Conservation (phyloP, 2,797 vertebrate species). For the Dallia pectoralis region DNA sequence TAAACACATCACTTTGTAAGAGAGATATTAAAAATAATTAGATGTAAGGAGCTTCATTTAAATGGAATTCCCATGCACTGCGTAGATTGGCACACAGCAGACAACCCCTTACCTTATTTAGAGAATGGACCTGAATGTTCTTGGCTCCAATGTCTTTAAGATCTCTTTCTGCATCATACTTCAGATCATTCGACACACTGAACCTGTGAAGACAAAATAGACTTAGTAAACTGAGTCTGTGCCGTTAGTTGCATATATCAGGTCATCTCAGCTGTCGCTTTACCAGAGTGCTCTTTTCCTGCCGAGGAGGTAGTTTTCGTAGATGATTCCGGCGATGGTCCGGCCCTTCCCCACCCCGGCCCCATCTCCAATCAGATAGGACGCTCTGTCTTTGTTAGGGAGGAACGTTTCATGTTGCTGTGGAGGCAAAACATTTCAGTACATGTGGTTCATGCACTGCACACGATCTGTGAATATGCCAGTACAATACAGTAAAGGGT, state of each 20-base stretch:
- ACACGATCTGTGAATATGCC: neutral
- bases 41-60: neutral
- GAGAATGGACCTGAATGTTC: slow-evolving; percentile 94
- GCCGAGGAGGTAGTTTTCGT: slow-evolving; percentile 96
- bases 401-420: slow-evolving; percentile 99
- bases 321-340: slow-evolving; percentile 96
- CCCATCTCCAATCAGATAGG: slow-evolving; percentile 96
- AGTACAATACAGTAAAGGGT: neutral
- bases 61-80: neutral
- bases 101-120: slow-evolving; percentile 88
- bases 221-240: neutral
- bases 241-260: neutral
- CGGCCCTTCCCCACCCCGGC: slow-evolving; percentile 98
- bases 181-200: slow-evolving; percentile 97
- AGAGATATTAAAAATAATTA: neutral
- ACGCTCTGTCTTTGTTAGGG: slow-evolving; percentile 90
- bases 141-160: slow-evolving; percentile 96
- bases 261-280: slow-evolving; percentile 39
- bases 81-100: neutral
- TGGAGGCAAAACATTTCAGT: neutral
- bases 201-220: slow-evolving; percentile 76
- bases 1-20: neutral
- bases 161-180: slow-evolving; percentile 97
- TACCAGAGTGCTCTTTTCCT: slow-evolving; percentile 98
- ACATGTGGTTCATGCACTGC: neutral